These are phyloP conservation scores for Agriotes lineatus DNA, from an alignment of 2,888 invertebrate species.

Conservation along the genomic window DNA sequence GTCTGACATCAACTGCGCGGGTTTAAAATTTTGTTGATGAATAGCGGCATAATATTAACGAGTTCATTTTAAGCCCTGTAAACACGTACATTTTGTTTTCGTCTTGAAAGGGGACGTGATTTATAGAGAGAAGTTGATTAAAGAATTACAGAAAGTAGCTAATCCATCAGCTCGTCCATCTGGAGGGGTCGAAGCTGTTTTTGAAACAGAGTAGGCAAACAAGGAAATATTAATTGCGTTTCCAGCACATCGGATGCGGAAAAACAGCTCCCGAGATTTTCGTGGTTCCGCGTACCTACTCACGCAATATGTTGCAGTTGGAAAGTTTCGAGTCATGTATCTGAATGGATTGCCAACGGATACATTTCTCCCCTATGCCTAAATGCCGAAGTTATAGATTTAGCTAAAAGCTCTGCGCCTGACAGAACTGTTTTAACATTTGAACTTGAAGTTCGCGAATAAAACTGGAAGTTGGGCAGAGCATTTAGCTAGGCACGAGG, in stretches of 20 bases:
- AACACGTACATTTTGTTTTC: too few species aligned
- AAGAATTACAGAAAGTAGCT: neutral
- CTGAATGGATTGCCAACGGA: constrained; percentile 15
- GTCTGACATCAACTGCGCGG: too few species aligned
- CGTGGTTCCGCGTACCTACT: neutral
- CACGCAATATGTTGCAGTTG: constrained; percentile 13
- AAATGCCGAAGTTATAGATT: constrained; percentile 17
- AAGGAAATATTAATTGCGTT: constrained; percentile 10
- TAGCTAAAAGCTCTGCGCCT: constrained; percentile 19
- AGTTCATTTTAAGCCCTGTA: too few species aligned
- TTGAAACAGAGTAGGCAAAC: neutral
- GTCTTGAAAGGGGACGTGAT: too few species aligned
- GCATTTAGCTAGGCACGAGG: constrained; percentile 4
- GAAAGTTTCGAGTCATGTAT: constrained; percentile 5
- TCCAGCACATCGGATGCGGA: neutral
- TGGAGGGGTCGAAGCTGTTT: neutral
- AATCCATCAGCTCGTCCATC: neutral
- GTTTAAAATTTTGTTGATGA: too few species aligned
- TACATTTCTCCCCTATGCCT: constrained; percentile 18
- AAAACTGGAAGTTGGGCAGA: neutral
- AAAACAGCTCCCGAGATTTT: neutral
- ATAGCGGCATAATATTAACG: too few species aligned
- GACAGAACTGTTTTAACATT: constrained; percentile 17
- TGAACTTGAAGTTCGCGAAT: constrained; percentile 17
- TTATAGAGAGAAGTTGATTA: too few species aligned